Evolutionary conservation across 2,797 vertebrate genomes (phyloP).

Genomic region (Acanthurus leucopareius): DNA sequence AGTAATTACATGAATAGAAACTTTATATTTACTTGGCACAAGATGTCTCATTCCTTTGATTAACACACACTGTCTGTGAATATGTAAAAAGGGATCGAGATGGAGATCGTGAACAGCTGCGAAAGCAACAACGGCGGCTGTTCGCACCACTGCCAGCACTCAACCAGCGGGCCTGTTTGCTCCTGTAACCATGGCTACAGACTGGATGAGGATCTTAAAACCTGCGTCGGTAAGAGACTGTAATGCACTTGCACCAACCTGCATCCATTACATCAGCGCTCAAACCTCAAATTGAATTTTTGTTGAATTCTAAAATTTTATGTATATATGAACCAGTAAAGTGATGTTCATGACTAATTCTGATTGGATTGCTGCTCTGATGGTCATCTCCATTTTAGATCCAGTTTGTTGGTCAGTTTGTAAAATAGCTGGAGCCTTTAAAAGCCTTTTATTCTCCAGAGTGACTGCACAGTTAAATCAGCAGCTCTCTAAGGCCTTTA

Average conservation of each 20-base stretch:
- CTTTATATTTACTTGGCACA: not conserved
- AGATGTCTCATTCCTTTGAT: not conserved
- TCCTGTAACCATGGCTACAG: conserved; percentile 90
- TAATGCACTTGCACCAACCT: not conserved
- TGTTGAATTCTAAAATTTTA: not conserved
- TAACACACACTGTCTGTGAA: conserved; percentile 13
- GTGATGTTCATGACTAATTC: not conserved
- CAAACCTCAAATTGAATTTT: not conserved
- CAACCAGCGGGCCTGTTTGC: conserved; percentile 88
- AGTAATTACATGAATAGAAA: not conserved
- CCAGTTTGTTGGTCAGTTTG: not conserved
- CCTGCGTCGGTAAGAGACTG: conserved; percentile 88
- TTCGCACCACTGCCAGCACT: conserved; percentile 93
- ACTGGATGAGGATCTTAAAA: conserved; percentile 90
- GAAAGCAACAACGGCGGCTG: conserved; percentile 92
- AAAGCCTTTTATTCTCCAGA: no score
- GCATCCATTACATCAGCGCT: not conserved
- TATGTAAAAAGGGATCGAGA: conserved; percentile 90
- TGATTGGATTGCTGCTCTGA: not conserved
- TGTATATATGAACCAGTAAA: not conserved
- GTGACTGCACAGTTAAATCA: no score
- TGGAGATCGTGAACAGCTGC: conserved; percentile 98
- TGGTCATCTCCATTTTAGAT: no score
- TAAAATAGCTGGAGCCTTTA: not conserved
- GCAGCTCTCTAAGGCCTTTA: no score